Evolutionary conservation across 2,888 invertebrate species (phyloP), one percentile per base, ranked within the genome.

Genomic region (Cephus pygmeus): DNA sequence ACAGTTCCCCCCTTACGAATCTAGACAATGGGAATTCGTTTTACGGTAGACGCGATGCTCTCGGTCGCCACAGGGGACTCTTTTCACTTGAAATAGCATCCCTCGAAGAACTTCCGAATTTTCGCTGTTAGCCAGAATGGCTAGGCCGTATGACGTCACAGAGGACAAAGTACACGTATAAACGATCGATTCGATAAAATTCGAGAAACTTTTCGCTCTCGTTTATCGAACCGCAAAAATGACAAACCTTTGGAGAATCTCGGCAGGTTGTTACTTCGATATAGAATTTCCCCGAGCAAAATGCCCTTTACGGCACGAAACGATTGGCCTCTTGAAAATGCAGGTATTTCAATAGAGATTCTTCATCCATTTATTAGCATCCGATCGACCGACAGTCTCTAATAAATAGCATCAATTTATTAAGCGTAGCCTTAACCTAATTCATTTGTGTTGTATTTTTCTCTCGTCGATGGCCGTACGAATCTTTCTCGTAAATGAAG

Each of bases 331-430:
- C 23, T 56, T 23, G 56, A 23, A 56, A 56, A 56, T 56, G 1
- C 15, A 40, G 40, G 15, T 15, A 40, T 56, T 56, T 56, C 56
- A 40, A 40, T 23, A 9, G 56, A 23, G 23, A 56, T 56, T 23
- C 56, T 56, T 56, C 9, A 23, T 56, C 23, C 56, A 56, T 56
- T 56, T 56, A 56, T 56, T 23, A 9, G 6, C 23, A 56, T 23
- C 9, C 23, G 23, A 23, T 23, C 56, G 56, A 9, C 9, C 23
- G 15, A 2, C 23, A 23, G 23, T 56, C 40, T 40, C 76, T 76
- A 81, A 83, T 81, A 83, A 83, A 83, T 83, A 75, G 81, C 81
- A 73, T 80, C 75, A 73, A 74, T 75, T 74, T 68, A 79, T 80
- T 68, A 77, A 79, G 77, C 73, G 75, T 73, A 73, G 73, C 40